Base-by-base conservation (phyloP, 2,888 invertebrate genomes). In the Gymnocheta viridis region DNA sequence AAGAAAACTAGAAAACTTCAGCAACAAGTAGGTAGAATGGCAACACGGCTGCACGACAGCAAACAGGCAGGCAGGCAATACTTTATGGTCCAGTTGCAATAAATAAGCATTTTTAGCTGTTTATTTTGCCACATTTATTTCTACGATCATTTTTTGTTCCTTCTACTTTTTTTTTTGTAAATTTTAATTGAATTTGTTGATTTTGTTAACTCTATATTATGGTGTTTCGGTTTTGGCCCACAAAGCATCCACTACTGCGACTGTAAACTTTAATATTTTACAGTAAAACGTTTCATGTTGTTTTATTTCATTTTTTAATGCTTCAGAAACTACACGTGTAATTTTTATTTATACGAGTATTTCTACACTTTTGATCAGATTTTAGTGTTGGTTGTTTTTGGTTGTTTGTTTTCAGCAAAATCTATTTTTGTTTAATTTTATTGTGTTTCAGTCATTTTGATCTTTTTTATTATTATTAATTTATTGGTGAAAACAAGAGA, bases 61-160 rank as follows among this genome's bases (percentile, higher is more conserved):
- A n/a, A n/a, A n/a, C 19, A 17, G 32, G 7, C 44, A 70, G 69
- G 58, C 69, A 70, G 70, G 72, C 72, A 72, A 72, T 56, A 64
- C 14, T 72, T 81, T 72, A 84, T 81, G 83, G 83, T 84, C 83
- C 76, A 84, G 51, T 84, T 80, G 83, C 35, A 66, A 56, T 58
- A 72, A 72, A 73, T 47, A 72, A 79, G 54, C 27, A 47, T 70
- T 64, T 72, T 66, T 29, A 56, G 19, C 35, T 29, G 35, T 56
- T 60, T 66, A 10, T 47, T 62, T 14, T 44, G 41, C 6, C 10
- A 14, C 35, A 38, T 19, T 56, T 35, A 7, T 24, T n/a, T n/a
- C n/a, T n/a, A 10, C 22, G 14, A 29, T 24, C 2, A 54, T 22
- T 17, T 64, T 19, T 66, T n/a, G n/a, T 64, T 17, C 3, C 17